Conservation (phyloP, 2,113 vertebrate species). For the Anoplopoma fimbria region DNA sequence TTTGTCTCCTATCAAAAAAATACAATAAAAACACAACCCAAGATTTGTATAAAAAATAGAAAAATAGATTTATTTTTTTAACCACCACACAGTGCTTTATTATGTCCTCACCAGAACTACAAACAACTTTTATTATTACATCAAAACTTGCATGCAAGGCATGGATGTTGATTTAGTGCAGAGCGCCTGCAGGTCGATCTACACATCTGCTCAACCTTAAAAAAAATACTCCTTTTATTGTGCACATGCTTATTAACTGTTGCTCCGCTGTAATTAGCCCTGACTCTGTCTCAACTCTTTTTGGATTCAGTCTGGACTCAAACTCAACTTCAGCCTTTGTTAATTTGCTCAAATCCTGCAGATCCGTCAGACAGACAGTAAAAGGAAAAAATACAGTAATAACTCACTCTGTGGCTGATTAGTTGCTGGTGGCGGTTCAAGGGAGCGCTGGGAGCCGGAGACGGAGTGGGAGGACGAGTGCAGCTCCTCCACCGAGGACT, state of each 20-base stretch:
- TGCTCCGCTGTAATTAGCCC: slow-evolving; percentile 16
- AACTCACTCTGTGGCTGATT: slow-evolving; percentile 70
- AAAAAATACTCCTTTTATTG: not conserved
- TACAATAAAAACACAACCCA: not conserved
- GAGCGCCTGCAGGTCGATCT: not conserved
- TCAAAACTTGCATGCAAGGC: not conserved
- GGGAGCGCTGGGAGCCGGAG: slow-evolving; percentile 78
- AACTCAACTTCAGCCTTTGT: not conserved
- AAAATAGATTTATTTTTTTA: not conserved
- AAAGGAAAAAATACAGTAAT: slow-evolving; percentile 19
- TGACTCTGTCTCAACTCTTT: slow-evolving; percentile 16
- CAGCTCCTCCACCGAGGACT: slow-evolving; percentile 85
- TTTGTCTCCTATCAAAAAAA: not conserved
- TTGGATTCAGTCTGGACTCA: slow-evolving; percentile 18
- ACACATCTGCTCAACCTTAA: slow-evolving; percentile 8
- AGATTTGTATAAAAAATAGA: not conserved
- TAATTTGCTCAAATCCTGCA: slow-evolving; percentile 44
- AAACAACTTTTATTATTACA: not conserved
- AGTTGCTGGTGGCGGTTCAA: slow-evolving; percentile 63
- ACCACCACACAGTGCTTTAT: not conserved
- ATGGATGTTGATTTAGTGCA: not conserved
- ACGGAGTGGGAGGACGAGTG: slow-evolving; percentile 80
- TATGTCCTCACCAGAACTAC: not conserved
- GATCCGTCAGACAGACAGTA: slow-evolving; percentile 23
- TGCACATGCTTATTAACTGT: not conserved